Base-by-base conservation (phyloP, 1,140 invertebrate genomes). In the Ruditapes philippinarum region DNA sequence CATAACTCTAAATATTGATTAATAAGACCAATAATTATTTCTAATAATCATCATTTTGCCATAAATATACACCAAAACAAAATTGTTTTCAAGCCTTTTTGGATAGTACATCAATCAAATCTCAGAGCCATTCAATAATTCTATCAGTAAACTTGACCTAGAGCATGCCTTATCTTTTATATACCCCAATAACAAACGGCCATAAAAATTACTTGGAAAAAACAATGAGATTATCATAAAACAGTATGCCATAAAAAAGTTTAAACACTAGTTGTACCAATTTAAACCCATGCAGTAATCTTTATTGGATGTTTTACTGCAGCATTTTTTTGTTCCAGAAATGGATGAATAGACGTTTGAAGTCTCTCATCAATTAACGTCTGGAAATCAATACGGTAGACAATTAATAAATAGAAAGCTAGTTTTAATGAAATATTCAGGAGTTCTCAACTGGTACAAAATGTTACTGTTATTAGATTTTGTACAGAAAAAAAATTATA, bases 381-480 rank as follows among this genome's bases (percentile, higher is more conserved):
- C 57, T 25, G 57, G n/a, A 28, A 62, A 62, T 62, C 57, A 62
- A 62, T 62, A 62, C n/a, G 22, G n/a, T 28, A 62, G 5, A 62
- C 57, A 19, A 62, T 62, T 62, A 62, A 62, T 62, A n/a, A 62
- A 62, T 9, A 4, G 25, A 25, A 45, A 62, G 57, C n/a, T n/a
- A 1, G n/a, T 28, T 62, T 62, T 62, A 62, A 62, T 62, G 57
- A 62, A 62, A 62, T 62, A 62, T 62, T 62, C 57, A 62, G n/a
- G 7, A n/a, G 57, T 62, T 62, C 57, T 62, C 57, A 62, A 62
- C 57, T 28, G 25, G 57, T n/a, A 62, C 57, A 62, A 62, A 62
- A 62, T n/a, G 25, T 28, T 28, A 62, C 57, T 4, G 7, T n/a
- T 62, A 62, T 62, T 62, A 28, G 19, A 28, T 45, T 62, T 25